A percentile compares a stretch with the other conserved stretches of the same genome.
These are phyloP conservation scores for Hedya salicella DNA, from an alignment of 2,888 invertebrate genomes.

Conservation along the genomic window DNA sequence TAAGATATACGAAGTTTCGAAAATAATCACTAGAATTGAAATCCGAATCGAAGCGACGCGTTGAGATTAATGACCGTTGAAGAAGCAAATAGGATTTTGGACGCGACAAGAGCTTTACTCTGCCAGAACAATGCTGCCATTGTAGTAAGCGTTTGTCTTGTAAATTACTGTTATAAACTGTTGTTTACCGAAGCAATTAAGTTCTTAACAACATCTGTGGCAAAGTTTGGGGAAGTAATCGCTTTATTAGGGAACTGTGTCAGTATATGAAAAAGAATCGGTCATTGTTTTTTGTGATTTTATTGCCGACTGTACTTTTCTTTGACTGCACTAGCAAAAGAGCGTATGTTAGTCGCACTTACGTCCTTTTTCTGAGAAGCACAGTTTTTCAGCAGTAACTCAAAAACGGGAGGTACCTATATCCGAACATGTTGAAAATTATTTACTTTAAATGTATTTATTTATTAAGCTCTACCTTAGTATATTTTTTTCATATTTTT, in stretches of 20 bases:
- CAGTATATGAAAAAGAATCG: slow-evolving; percentile 10
- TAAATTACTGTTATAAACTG: slow-evolving; percentile 35
- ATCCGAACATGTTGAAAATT: too few relatives aligned
- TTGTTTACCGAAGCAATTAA: slow-evolving; percentile 22
- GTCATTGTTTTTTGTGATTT: too few relatives aligned
- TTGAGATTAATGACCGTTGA: slow-evolving; percentile 39
- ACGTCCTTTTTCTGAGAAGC: too few relatives aligned
- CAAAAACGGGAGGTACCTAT: too few relatives aligned
- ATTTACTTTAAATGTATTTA: too few relatives aligned
- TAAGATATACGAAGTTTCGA: slow-evolving; percentile 13
- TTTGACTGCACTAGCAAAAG: too few relatives aligned
- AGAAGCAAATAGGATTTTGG: slow-evolving; percentile 39
- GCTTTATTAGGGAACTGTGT: slow-evolving; percentile 25
- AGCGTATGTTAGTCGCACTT: too few relatives aligned
- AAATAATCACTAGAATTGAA: slow-evolving; percentile 17
- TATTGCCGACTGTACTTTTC: too few relatives aligned
- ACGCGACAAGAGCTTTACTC: slow-evolving; percentile 30
- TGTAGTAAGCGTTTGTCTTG: slow-evolving; percentile 16
- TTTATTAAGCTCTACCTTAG: too few relatives aligned
- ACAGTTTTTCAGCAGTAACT: too few relatives aligned
- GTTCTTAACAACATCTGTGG: slow-evolving; percentile 24
- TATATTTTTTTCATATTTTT: too few relatives aligned
- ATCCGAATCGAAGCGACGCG: slow-evolving; percentile 35
- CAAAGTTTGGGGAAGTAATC: slow-evolving; percentile 17
- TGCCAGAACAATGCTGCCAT: slow-evolving; percentile 24